Evolutionary conservation across 2,888 invertebrate genomes (phyloP).

Genomic region (Xestia rhomboidea): DNA sequence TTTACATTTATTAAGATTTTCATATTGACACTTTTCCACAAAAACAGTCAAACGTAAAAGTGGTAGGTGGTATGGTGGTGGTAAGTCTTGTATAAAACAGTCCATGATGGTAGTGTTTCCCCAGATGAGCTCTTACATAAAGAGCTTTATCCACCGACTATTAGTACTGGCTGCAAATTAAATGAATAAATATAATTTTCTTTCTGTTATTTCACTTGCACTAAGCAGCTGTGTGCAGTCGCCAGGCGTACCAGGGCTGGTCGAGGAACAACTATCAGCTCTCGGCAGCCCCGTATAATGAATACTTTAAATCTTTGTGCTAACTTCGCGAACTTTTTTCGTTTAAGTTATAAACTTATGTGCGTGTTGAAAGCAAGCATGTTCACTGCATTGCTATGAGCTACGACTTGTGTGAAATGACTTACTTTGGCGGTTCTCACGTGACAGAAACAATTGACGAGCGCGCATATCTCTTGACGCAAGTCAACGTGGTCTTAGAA

Average conservation of each 20-base stretch:
- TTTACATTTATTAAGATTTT: no score
- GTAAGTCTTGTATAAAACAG: no score
- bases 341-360: constrained; percentile 5
- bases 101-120: no score
- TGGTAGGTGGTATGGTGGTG: no score
- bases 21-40: no score
- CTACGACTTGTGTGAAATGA: neutral
- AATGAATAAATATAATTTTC: constrained; percentile 15
- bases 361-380: neutral
- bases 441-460: neutral
- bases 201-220: constrained; percentile 2
- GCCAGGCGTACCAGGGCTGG: constrained; percentile 34
- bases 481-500: neutral
- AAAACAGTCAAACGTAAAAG: no score
- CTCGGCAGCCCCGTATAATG: constrained; percentile 63
- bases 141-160: neutral
- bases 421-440: neutral
- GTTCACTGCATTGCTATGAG: neutral
- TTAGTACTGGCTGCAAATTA: constrained; percentile 4
- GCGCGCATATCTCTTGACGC: neutral
- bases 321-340: constrained; percentile 49
- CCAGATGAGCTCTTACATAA: neutral
- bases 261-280: constrained; percentile 62
- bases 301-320: constrained; percentile 70
- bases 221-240: constrained; percentile 36